Percentiles rank a stretch among this genome's conserved stretches.
Conservation (phyloP, 2,888 invertebrate genomes). For the Leucoma salicis region DNA sequence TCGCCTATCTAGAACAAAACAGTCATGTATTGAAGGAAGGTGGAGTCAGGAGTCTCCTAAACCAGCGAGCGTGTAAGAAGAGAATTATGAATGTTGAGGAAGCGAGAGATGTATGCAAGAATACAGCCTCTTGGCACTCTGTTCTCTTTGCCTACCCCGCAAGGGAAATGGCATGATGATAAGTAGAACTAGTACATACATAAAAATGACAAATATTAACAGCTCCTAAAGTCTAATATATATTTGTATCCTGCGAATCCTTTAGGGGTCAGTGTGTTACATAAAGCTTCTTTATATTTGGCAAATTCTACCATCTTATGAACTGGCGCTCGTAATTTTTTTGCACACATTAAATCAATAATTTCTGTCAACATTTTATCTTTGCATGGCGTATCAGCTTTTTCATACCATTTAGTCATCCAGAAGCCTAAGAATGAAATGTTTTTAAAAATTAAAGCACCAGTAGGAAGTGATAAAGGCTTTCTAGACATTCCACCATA, state of each 20-base stretch:
- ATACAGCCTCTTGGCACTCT: no score
- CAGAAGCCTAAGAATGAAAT: constrained; percentile 93
- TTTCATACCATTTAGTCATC: constrained; percentile 96
- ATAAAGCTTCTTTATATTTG: constrained; percentile 89
- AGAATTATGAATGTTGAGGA: no score
- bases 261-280: constrained; percentile 80
- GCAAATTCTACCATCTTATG: constrained; percentile 88
- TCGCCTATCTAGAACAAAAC: no score
- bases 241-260: constrained; percentile 91
- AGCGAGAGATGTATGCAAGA: no score
- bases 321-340: constrained; percentile 88
- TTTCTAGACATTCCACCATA: constrained; percentile 99
- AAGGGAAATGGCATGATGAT: no score
- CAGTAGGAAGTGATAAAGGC: constrained; percentile 90
- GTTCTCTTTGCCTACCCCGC: no score
- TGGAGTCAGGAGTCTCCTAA: no score
- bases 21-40: no score
- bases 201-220: constrained; percentile 14
- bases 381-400: constrained; percentile 82
- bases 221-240: constrained; percentile 86
- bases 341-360: constrained; percentile 85
- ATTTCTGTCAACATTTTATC: constrained; percentile 90
- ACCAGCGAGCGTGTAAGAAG: no score
- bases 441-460: constrained; percentile 94
- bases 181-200: no score